Base-by-base conservation (phyloP, 1,140 invertebrate genomes). In the Manduca sexta region DNA sequence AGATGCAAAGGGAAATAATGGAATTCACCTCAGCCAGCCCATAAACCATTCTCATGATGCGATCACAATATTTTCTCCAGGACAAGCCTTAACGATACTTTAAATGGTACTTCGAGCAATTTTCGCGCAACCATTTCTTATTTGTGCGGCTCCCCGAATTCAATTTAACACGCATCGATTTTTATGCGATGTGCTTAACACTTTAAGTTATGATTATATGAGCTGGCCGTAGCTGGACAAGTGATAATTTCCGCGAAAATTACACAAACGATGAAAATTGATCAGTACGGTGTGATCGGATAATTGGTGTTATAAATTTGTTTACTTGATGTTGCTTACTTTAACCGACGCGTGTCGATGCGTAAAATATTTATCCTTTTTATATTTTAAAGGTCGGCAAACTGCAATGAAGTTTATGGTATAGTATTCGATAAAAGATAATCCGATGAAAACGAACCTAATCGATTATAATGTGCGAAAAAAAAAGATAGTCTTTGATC, bases 131-230 rank as follows among this genome's bases (percentile, higher is more conserved):
- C 45, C 67, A 62, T 69, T 72, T 74, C 69, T 77, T 80, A 81
- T 80, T 82, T 74, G 69, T 59, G 50, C 56, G 56, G 68, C 69
- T 74, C 67, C 61, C 57, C 70, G 71, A 66, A 81, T 77, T 76
- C 74, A 80, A 80, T 84, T 83, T 77, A 80, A 75, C 74, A 74
- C 74, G 59, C 69, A 74, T 73, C 76, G 70, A 67, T 65, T 69
- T 78, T 81, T 73, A 73, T 74, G 67, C 69, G 64, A 35, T 59
- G 54, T 58, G 49, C 60, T 64, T 68, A 54, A 64, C 63, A 60
- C 61, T 61, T 67, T 58, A 65, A 83, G 70, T 80, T 77, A 84
- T 79, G 71, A 70, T 77, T 74, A 80, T 75, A 70, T 66, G 69
- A 59, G 45, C 56, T 39, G 60, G 44, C 68, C 65, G 64, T 75